Evolutionary conservation across 2,888 invertebrate genomes (phyloP).

Genomic region (Chymomyza caudatula): DNA sequence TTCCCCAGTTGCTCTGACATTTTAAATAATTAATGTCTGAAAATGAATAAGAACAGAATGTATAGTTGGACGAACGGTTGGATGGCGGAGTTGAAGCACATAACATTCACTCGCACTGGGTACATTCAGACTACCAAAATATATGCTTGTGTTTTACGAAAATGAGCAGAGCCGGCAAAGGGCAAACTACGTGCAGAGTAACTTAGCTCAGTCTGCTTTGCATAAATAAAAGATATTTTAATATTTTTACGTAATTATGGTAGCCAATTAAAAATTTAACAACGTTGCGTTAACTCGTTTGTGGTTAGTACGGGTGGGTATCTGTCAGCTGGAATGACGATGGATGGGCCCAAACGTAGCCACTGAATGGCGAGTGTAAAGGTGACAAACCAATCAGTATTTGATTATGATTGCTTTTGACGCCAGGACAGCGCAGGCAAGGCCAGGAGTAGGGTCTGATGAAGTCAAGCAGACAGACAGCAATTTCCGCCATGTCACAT

Average conservation of each 20-base stretch:
- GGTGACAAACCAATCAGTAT: slow-evolving; percentile 64
- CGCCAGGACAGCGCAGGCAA: neutral
- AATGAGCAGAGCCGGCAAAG: slow-evolving; percentile 34
- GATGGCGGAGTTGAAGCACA: neutral
- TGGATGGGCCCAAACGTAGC: slow-evolving; percentile 7
- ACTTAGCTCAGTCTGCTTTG: neutral
- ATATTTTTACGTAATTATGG: slow-evolving; percentile 71
- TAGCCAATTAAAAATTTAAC: slow-evolving; percentile 65
- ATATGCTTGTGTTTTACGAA: slow-evolving; percentile 54
- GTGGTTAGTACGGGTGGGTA: slow-evolving; percentile 17
- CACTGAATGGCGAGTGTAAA: neutral
- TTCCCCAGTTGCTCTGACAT: slow-evolving; percentile 69
- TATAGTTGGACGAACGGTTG: neutral
- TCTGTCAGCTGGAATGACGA: neutral
- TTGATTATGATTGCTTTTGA: slow-evolving; percentile 28
- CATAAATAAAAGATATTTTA: slow-evolving; percentile 68
- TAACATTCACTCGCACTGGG: too few relatives aligned
- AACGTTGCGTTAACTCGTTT: slow-evolving; percentile 53
- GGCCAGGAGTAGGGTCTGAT: slow-evolving; percentile 22
- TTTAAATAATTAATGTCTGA: slow-evolving; percentile 67
- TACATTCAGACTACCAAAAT: slow-evolving; percentile 14
- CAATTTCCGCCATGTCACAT: slow-evolving; percentile 66
- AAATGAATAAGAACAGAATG: slow-evolving; percentile 52
- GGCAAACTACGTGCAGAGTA: slow-evolving; percentile 12
- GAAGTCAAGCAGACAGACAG: slow-evolving; percentile 60